Evolutionary conservation across 37 sponge, comb jelly and placozoan species (phyloP).

Genomic region (Chondrilla cf. caribensis): DNA sequence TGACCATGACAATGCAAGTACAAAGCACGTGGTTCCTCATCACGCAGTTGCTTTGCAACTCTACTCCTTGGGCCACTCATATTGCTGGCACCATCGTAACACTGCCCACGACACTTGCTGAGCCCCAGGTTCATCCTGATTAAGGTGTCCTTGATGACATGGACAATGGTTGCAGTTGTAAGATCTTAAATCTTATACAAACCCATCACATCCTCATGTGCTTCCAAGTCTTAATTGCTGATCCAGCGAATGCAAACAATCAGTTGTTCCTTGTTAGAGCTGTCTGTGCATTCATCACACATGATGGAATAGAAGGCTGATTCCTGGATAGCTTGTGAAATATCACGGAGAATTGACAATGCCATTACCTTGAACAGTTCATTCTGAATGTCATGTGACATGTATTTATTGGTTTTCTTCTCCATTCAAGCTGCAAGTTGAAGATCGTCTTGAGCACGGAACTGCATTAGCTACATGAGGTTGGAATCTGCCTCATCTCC

Average conservation of each 20-base stretch:
- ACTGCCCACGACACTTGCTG: constrained; percentile 34
- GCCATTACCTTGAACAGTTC: constrained; percentile 39
- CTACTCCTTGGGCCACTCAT: constrained; percentile 48
- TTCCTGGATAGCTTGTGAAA: constrained; percentile 9
- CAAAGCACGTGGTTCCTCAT: constrained; percentile 29
- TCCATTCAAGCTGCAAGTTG: constrained; percentile 4
- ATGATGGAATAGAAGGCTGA: constrained; percentile 39
- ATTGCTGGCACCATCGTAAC: constrained; percentile 55
- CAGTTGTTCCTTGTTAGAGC: constrained; percentile 44
- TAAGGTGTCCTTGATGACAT: constrained; percentile 33
- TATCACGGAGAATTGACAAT: constrained; percentile 19
- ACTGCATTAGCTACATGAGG: constrained; percentile 24
- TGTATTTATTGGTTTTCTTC: constrained; percentile 37
- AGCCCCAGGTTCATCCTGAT: constrained; percentile 35
- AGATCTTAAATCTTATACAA: constrained; percentile 24
- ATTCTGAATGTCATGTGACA: constrained; percentile 52
- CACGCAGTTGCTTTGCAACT: constrained; percentile 33
- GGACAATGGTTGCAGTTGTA: constrained; percentile 14
- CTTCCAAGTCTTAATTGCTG: constrained; percentile 22
- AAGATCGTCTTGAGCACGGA: constrained; percentile 2
- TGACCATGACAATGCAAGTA: constrained; percentile 26
- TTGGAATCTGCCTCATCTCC: constrained; percentile 45
- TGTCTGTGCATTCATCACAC: constrained; percentile 55
- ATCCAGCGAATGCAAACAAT: constrained; percentile 30
- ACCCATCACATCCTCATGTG: constrained; percentile 46